Base-by-base conservation (phyloP, 2,888 invertebrate species). In the Parnassius mnemosyne region DNA sequence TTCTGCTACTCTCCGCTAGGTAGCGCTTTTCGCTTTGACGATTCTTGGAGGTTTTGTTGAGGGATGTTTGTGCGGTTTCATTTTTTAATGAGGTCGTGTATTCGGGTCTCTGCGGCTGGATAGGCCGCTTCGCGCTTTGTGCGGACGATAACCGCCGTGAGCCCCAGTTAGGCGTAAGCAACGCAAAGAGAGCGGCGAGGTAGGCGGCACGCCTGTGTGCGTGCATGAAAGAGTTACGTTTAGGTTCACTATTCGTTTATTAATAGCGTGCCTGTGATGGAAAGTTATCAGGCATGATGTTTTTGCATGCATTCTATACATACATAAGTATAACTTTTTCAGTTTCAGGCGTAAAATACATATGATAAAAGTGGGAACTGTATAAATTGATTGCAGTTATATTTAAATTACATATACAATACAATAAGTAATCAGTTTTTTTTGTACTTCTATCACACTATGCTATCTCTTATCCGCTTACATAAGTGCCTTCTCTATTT, bases 41-140 rank as follows among this genome's bases (percentile, higher is more conserved):
- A 79, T 76, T 75, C 77, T 77, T 70, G 73, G 75, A 72, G 74
- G 73, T 80, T 83, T 83, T 84, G 79, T 79, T 73, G 77, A 73
- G 75, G 75, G 74, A 78, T 84, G 85, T 83, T 81, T 85, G 82
- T 81, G 72, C 71, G 77, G 80, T 80, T 84, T 85, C 83, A 86
- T 86, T 90, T 90, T 89, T 90, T 91, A 90, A 91, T 89, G 90
- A 91, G 90, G 87, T 81, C 87, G 87, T 74, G 85, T 83, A 81
- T 86, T 85, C 82, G 83, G 83, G 80, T 72, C 76, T 80, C 78
- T 76, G 77, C 70, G 74, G 75, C 76, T 76, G 79, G 81, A 78
- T 79, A 78, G 76, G 78, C 77, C 80, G 78, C 79, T 68, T 68
- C 69, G 71, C 68, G 66, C 78, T 83, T 86, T 87, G 87, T 81